Evolutionary conservation across 2,113 vertebrate species (phyloP), one percentile per base, ranked within the genome.

Genomic region (Prionailurus bengalensis): DNA sequence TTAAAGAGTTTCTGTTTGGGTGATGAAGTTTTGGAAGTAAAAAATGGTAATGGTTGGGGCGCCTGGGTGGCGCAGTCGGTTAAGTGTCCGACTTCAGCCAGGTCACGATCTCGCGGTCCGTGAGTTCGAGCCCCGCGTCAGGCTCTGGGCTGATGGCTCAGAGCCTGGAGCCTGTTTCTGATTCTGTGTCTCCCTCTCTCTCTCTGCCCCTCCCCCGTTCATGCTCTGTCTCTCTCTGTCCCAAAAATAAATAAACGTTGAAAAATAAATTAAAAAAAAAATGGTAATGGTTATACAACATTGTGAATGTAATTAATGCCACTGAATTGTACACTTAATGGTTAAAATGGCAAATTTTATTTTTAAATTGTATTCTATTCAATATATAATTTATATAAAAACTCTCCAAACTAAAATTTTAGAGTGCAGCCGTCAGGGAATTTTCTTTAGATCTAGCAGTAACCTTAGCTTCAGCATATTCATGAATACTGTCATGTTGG

Each of bases 331-430:
- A 51, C 27, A 65, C n/a, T 73, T 82, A 89, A 48, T 91, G 66
- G 15, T 92, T 84, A 79, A 97, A 82, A 79, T 87, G 42, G 14
- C 27, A 65, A 55, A 71, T 83, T 88, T 87, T 79, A 42, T 79
- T 82, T 82, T 93, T 53, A 61, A 42, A 53, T 82, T 81, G 11
- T 66, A 33, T 63, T 19, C 36, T 45, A 45, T 70, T n/a, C 73
- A 23, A 25, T 27, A n/a, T 66, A 23, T 53, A 48, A 25, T 82
- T 14, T 82, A 39, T 33, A 4, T 78, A 42, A 13, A 42, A 23
- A 45, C n/a, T 42, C 73, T 6, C 55, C 4, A 82, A n/a, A 82
- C 7, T 91, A 70, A 53, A 70, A 48, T 39, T 91, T 36, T 82
- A 55, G 81, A 73, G 25, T 36, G 29, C 45, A 81, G 23, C 71